phyloP scores from a whole-genome alignment of 2,888 invertebrate genomes.

The Urechis unicinctus region DNA sequence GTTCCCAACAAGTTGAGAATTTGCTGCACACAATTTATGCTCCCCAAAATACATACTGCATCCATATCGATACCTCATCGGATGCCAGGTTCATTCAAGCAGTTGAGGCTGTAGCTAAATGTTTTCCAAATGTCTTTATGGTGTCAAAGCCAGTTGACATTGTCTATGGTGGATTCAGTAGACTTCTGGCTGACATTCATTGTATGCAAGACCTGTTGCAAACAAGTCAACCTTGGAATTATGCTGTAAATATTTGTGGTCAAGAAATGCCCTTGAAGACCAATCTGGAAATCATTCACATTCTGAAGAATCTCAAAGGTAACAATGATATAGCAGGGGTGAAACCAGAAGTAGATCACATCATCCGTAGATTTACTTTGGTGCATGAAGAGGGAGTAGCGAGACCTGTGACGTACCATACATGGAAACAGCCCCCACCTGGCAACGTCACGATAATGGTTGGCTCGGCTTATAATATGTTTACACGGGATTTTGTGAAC shows the following conservation, averaged over 20 bases:
- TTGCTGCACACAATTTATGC: slow-evolving; percentile 36
- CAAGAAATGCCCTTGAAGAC: slow-evolving; percentile 42
- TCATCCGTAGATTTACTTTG: too few relatives aligned
- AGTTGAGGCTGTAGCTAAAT: slow-evolving; percentile 25
- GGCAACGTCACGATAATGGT: slow-evolving; percentile 14
- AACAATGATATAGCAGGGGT: slow-evolving; percentile 36
- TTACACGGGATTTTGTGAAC: slow-evolving; percentile 11
- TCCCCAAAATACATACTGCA: slow-evolving; percentile 43
- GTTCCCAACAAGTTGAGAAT: slow-evolving; percentile 33
- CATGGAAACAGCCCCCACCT: too few relatives aligned
- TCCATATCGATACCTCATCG: slow-evolving; percentile 39
- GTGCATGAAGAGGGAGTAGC: too few relatives aligned
- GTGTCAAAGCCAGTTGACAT: slow-evolving; percentile 23
- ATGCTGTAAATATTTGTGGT: slow-evolving; percentile 42
- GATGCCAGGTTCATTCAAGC: slow-evolving; percentile 21
- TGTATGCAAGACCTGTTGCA: slow-evolving; percentile 29
- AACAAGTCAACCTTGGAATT: slow-evolving; percentile 36
- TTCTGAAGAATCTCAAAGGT: slow-evolving; percentile 33
- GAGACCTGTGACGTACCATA: too few relatives aligned
- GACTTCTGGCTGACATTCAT: slow-evolving; percentile 31
- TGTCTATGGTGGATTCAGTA: slow-evolving; percentile 31
- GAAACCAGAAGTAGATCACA: too few relatives aligned
- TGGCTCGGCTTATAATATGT: slow-evolving; percentile 15
- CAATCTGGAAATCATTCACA: slow-evolving; percentile 35
- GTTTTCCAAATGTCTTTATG: slow-evolving; percentile 44